A percentile compares a stretch with the other conserved stretches of the same genome.
These are phyloP conservation scores for Anser brachyrhynchus DNA, from an alignment of 2,113 vertebrate genomes.

Conservation along the genomic window DNA sequence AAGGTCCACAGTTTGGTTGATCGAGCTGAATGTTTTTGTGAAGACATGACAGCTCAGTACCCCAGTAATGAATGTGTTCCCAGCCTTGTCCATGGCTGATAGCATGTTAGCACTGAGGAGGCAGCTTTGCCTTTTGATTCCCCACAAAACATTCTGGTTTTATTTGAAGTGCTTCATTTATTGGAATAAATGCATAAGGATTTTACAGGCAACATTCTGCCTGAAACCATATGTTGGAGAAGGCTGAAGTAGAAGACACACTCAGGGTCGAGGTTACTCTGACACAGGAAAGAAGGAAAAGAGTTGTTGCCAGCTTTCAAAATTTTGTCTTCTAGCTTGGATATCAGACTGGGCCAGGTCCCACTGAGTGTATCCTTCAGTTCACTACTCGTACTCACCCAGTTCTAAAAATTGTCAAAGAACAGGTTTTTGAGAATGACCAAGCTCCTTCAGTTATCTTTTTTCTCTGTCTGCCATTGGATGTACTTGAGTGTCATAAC, in stretches of 20 bases:
- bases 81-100: background rate
- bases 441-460: background rate
- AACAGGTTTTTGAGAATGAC: background rate
- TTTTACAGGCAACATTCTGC: constrained; percentile 25
- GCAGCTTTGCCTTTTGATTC: background rate
- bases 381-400: background rate
- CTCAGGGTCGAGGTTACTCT: background rate
- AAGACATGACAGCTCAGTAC: accelerated
- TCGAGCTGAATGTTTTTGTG: background rate
- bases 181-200: background rate
- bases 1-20: background rate
- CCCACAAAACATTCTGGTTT: background rate
- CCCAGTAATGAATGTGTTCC: background rate
- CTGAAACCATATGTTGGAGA: background rate
- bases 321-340: background rate
- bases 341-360: background rate
- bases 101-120: background rate
- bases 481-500: background rate
- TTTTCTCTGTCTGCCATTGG: background rate
- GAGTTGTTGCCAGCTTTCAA: background rate
- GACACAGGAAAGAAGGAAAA: background rate
- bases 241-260: background rate
- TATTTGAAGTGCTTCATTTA: constrained; percentile 10
- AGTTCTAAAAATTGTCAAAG: background rate
- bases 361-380: background rate